Conservation (phyloP, 2,113 vertebrate genomes). For the Dicaeum eximium region DNA sequence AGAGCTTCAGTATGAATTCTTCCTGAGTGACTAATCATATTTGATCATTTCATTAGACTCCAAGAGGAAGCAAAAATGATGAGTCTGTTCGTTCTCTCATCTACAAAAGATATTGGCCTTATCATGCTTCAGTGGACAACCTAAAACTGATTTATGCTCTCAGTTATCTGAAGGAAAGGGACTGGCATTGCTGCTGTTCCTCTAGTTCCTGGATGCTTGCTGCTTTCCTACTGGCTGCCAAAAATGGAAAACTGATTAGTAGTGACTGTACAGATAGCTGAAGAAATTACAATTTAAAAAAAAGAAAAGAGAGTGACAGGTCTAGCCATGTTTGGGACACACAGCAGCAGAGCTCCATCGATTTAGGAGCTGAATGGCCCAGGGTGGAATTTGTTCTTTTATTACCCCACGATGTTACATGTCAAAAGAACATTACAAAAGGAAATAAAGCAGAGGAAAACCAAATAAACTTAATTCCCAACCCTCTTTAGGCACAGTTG, state of each 20-base stretch:
- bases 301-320: background rate
- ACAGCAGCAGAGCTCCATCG: fast-evolving
- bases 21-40: background rate
- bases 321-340: too few species aligned
- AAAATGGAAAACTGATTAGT: background rate
- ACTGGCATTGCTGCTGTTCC: background rate
- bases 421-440: background rate
- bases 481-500: background rate
- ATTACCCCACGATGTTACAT: fast-evolving
- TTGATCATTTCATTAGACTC: background rate
- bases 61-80: background rate
- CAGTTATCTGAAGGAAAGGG: background rate
- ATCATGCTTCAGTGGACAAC: background rate
- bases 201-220: background rate
- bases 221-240: background rate
- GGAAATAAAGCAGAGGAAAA: background rate
- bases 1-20: background rate
- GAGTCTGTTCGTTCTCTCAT: background rate
- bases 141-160: background rate
- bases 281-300: background rate
- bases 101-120: background rate
- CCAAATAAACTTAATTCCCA: background rate
- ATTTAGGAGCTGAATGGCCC: background rate
- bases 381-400: background rate
- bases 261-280: background rate